Base-by-base conservation (phyloP, 2,113 vertebrate genomes). In the Hiodon alosoides region DNA sequence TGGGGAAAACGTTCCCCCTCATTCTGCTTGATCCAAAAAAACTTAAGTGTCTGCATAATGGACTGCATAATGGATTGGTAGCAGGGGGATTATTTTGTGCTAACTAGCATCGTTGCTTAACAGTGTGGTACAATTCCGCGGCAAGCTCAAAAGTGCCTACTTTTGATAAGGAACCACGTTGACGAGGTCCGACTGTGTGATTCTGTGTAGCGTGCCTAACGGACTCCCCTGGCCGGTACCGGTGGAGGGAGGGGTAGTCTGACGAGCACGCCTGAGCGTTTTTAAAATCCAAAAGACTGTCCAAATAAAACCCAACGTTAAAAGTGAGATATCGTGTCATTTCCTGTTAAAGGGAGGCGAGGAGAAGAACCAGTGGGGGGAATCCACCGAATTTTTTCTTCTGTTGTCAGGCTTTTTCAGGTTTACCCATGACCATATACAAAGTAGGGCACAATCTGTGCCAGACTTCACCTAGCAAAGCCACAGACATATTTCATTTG, bases 101-200 rank as follows among this genome's bases (percentile, higher is more conserved):
- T 52, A n/a, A 57, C 62, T 65, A 69, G 72, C 17, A 58, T 64
- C 65, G 62, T 76, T 68, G 78, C 75, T 73, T 57, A 48, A 62
- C 83, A 68, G 75, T 83, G 76, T 79, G 81, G 85, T 87, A 61
- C 47, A 48, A 48, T 54, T 78, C 66, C 69, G 55, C 31, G 2
- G 71, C 81, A 62, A 74, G 75, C 82, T 87, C 86, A 87, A 86
- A 89, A 90, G 87, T 90, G 90, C 90, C 89, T 90, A 65, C 84
- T 84, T 82, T 85, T 82, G 74, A 86, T 83, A 77, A 75, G 80
- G 79, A 76, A 84, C 77, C 68, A 79, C 81, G 76, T 79, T 79
- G 81, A 81, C 76, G 31, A 31, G 31, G 31, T 78, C 68, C 71
- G 78, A 57, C 79, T 77, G 83, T 79, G 53, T 67, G 64, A 62